Evolutionary conservation across 2,113 vertebrate genomes (phyloP).

Genomic region (Galbula dea): DNA sequence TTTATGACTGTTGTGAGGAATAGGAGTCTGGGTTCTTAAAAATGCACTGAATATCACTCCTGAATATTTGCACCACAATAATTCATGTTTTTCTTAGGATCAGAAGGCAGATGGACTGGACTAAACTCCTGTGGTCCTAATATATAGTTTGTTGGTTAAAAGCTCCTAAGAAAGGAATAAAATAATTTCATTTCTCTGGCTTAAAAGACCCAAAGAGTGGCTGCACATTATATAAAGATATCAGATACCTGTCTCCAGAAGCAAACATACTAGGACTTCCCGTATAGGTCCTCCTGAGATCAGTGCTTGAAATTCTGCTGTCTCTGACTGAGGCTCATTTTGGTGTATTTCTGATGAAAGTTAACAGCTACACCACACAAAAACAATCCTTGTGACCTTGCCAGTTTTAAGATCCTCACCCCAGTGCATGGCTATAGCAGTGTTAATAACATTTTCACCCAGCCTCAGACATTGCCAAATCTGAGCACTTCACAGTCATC

Average conservation of each 20-base stretch:
- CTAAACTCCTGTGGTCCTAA: not conserved
- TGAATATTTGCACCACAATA: not conserved
- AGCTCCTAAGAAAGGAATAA: not conserved
- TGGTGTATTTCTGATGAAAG: not conserved
- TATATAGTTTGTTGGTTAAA: not conserved
- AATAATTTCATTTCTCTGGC: not conserved
- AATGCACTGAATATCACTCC: not conserved
- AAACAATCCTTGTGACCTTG: not conserved
- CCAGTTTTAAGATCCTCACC: not conserved
- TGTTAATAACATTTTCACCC: not conserved
- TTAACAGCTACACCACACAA: not conserved
- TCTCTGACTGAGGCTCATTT: not conserved
- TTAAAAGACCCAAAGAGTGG: not conserved
- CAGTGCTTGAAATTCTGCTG: not conserved
- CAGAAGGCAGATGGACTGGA: not conserved
- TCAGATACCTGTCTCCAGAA: not conserved
- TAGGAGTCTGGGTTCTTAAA: not conserved
- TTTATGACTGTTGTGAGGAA: not conserved
- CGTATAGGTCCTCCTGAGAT: not conserved
- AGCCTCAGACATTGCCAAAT: not conserved
- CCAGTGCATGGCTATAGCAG: not conserved
- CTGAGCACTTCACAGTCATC: not conserved
- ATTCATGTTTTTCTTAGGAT: not conserved
- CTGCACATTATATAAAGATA: not conserved
- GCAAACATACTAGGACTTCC: not conserved